These are phyloP conservation scores for Rhombomys opimus DNA, from an alignment of 2,113 vertebrate species.

Conservation along the genomic window DNA sequence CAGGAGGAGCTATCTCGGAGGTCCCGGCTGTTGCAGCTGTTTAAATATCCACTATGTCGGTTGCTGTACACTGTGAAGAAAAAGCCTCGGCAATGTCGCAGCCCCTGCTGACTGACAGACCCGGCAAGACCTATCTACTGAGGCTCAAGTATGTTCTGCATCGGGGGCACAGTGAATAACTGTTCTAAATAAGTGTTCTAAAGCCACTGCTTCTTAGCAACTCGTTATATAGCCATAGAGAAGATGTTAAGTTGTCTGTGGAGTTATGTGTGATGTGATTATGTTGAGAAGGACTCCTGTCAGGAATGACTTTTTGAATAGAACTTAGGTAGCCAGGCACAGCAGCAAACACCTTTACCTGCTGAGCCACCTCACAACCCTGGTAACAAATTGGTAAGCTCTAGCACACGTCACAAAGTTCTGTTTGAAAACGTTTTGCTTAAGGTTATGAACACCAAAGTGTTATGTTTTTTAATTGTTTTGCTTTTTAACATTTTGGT, in stretches of 20 bases:
- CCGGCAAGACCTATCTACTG: background rate
- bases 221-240: background rate
- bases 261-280: background rate
- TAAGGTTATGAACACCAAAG: background rate
- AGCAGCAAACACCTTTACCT: background rate
- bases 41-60: background rate
- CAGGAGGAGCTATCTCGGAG: background rate
- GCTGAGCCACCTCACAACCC: background rate
- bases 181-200: background rate
- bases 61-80: background rate
- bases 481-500: background rate
- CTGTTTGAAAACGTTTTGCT: slow-evolving; percentile 9
- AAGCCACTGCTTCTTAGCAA: background rate
- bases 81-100: background rate
- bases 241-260: background rate
- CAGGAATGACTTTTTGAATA: background rate
- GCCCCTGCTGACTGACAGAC: background rate
- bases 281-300: background rate
- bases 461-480: background rate
- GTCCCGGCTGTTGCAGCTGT: background rate
- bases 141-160: background rate
- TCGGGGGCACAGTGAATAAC: background rate
- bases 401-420: background rate
- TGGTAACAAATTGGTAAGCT: background rate
- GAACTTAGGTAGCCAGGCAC: background rate